Evolutionary conservation across 2,888 invertebrate species (phyloP), one percentile per base, ranked within the genome.

Genomic region (Ormyrus rosae): DNA sequence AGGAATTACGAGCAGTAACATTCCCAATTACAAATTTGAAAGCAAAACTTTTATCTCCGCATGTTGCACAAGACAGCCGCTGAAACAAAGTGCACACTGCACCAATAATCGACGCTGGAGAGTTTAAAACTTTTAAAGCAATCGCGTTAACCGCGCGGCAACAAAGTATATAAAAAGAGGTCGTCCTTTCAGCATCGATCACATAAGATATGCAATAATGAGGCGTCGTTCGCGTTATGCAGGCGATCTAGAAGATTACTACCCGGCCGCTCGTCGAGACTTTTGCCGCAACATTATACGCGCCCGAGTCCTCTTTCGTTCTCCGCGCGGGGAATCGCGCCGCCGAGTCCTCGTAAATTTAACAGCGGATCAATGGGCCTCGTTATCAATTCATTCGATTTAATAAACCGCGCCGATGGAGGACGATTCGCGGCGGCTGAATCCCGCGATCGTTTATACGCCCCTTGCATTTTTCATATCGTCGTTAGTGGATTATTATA

Each of bases 181-280:
- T 65, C 65, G 63, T 76, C 34, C 55, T 77, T 81, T 64, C 34
- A 69, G 58, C 53, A 77, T 78, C n/a, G 73, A 6, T 55, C 63
- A 51, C 53, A 73, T 80, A 76, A 77, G 55, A 77, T 76, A 80
- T 72, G 72, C 76, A 75, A 65, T 72, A 68, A 80, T 73, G 80
- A 80, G 72, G 55, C 67, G 63, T 74, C 74, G 79, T 79, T 63
- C 68, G n/a, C 46, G 45, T 64, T 46, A 10, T 69, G 50, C 3
- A 34, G 19, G 48, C 51, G 81, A 76, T 72, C 72, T 69, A 80
- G 80, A 76, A 80, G 76, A 80, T 80, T 80, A 80, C 71, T 11
- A 6, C 8, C 6, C 46, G 13, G 9, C 11, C 58, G 53, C 7
- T 78, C 19, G 65, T 75, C 19, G 55, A 70, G 71, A 67, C 67